phyloP scores from a whole-genome alignment of 2,113 vertebrate species.

The Mustela nigripes region DNA sequence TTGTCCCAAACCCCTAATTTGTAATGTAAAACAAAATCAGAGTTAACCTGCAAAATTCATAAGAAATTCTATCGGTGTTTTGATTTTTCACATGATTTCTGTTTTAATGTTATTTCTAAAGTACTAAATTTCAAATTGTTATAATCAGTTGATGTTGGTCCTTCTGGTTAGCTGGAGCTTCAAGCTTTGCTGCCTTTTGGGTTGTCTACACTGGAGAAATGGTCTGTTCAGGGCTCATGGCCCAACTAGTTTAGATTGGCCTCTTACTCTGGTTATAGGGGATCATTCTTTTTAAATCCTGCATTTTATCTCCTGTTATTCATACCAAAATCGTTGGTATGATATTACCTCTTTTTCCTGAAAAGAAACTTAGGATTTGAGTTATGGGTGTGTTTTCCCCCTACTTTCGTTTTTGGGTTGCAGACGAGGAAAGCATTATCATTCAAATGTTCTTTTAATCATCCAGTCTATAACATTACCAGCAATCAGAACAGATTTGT shows the following conservation, averaged over 20 bases:
- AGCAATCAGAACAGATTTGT: conserved; percentile 76
- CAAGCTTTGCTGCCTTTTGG: neutral
- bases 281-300: conserved; percentile 21
- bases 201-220: neutral
- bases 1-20: neutral
- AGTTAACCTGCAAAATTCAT: neutral
- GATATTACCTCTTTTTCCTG: neutral
- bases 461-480: conserved; percentile 58
- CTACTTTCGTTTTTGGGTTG: conserved; percentile 45
- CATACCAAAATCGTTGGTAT: neutral
- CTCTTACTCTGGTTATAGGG: neutral
- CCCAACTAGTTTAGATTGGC: neutral
- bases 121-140: neutral
- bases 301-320: conserved; percentile 15
- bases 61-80: neutral
- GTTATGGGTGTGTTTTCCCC: neutral
- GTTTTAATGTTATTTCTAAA: neutral
- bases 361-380: conserved; percentile 7
- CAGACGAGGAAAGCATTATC: conserved; percentile 51
- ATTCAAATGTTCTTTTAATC: conserved; percentile 78
- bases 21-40: conserved; percentile 38
- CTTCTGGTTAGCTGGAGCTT: neutral
- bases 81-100: neutral
- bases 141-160: neutral
- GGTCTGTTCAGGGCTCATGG: neutral